Evolutionary conservation across 2,888 invertebrate genomes (phyloP), one percentile per base, ranked within the genome.

Genomic region (Campoletis raptor): DNA sequence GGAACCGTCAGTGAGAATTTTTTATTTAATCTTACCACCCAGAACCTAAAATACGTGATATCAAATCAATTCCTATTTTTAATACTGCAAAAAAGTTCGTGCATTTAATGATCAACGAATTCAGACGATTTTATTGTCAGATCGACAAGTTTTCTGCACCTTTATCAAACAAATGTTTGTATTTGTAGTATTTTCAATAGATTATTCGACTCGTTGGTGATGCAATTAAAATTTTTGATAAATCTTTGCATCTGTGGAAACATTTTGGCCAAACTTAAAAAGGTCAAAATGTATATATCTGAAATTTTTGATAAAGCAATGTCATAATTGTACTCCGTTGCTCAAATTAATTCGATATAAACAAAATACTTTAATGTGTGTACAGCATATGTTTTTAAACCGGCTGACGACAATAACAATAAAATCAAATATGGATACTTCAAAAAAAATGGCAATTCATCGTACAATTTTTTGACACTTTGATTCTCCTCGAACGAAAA

Each of bases 221-320:
- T 8, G 45, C 30, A 70, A 48, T 70, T 30, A 18, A 30, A 15
- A 48, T 48, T 15, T 48, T 45, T 30, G 48, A 70, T 24, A 48
- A 48, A 70, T 5, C 18, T 18, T 70, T 70, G 30, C 30, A 40
- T 70, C 3, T 30, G 12, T 57, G 30, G 45, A 48, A 7, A 70
- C 9, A 54, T 54, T 4, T 18, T 12, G 36, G 52, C 45, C 24
- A 37, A 36, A 52, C 2, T 12, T 10, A 24, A 18, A 37, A 37
- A 18, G 72, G 52, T 70, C 70, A 73, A 24, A 52, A 52, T 9
- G 48, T 36, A 52, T 9, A 30, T 36, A 52, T 45, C 21, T 45
- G 36, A 36, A 72, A 18, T 48, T 30, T 73, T 54, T 12, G 72
- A 73, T 73, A 73, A 73, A 54, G n/a, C 52, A 48, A n/a, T n/a